These are phyloP conservation scores for Deroptyus accipitrinus DNA, from an alignment of 2,113 vertebrate genomes.

Conservation along the genomic window DNA sequence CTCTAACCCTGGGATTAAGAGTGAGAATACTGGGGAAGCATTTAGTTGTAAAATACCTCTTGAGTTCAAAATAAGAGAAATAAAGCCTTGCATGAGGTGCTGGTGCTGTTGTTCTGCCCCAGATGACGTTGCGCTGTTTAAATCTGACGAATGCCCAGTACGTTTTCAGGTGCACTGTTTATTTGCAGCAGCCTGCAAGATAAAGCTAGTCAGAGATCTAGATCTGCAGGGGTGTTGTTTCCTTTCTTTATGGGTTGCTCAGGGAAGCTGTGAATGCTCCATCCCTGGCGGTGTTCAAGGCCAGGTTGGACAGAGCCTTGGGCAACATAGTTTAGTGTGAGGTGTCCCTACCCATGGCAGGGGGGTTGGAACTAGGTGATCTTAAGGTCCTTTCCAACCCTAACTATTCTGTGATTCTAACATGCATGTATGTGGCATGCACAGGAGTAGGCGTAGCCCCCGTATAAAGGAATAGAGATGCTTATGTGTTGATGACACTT, in stretches of 20 bases:
- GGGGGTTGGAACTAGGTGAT: no score
- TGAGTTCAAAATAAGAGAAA: neutral
- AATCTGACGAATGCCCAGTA: neutral
- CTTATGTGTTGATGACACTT: neutral
- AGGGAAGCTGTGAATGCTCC: no score
- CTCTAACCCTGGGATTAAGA: slow-evolving; percentile 6
- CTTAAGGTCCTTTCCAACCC: no score
- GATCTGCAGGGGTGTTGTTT: neutral
- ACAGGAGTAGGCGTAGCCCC: neutral
- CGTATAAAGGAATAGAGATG: neutral
- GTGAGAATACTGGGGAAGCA: neutral
- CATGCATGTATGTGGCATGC: neutral
- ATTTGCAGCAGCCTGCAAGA: neutral
- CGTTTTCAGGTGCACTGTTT: neutral
- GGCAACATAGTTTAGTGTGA: no score
- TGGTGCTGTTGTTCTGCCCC: neutral
- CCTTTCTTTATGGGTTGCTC: neutral
- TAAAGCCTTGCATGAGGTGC: neutral
- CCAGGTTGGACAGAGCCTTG: no score
- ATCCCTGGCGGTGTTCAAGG: no score
- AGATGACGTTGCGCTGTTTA: neutral
- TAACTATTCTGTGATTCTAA: no score
- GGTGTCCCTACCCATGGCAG: no score
- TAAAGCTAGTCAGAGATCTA: neutral
- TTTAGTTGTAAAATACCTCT: neutral